Conservation (phyloP, 2,113 vertebrate genomes). For the Cryptotis parvus region DNA sequence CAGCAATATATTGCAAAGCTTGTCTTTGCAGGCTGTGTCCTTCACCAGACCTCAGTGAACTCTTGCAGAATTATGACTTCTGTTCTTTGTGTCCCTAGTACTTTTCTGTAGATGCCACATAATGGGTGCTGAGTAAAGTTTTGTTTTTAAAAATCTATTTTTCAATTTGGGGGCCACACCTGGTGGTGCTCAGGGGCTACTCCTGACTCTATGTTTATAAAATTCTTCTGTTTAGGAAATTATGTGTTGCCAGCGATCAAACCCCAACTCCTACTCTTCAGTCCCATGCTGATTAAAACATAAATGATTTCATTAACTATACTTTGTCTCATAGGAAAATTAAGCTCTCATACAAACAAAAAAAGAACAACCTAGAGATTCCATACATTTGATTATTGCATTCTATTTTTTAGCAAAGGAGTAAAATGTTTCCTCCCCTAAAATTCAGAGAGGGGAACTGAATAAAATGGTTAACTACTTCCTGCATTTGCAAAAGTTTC, state of each 20-base stretch:
- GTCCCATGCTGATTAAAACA: no score
- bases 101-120: neutral
- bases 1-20: neutral
- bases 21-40: neutral
- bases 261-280: no score
- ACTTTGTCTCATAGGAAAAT: neutral
- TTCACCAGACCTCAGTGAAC: neutral
- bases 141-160: neutral
- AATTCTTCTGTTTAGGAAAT: no score
- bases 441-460: neutral
- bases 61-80: slow-evolving; percentile 23
- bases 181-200: no score
- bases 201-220: no score
- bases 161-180: no score
- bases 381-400: neutral
- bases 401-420: neutral
- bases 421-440: neutral
- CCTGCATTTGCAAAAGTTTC: neutral
- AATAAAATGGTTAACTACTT: slow-evolving; percentile 33
- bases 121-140: slow-evolving; percentile 27
- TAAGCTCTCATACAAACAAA: slow-evolving; percentile 31
- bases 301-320: slow-evolving; percentile 50
- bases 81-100: slow-evolving; percentile 16
- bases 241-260: no score
- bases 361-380: neutral